Conservation (phyloP, 2,888 invertebrate genomes). For the Halictus ligatus region DNA sequence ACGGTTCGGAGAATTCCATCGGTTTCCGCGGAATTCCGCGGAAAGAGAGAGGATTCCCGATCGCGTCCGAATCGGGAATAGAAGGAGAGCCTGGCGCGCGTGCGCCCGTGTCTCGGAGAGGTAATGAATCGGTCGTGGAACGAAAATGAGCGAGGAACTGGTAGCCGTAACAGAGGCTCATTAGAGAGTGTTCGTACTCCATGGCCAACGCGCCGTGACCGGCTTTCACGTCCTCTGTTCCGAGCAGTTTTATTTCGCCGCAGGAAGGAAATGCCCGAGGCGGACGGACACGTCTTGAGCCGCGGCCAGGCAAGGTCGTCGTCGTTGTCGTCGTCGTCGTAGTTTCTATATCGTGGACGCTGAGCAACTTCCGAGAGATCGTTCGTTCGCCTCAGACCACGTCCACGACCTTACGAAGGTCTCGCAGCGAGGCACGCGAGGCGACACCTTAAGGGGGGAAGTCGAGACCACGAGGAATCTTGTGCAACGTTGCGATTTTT, state of each 20-base stretch:
- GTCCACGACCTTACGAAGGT: constrained; percentile 7
- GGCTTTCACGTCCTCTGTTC: constrained; percentile 83
- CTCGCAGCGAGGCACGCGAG: neutral
- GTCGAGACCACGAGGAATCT: neutral
- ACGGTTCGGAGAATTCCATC: neutral
- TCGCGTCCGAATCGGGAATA: constrained; percentile 34
- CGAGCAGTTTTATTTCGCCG: constrained; percentile 78
- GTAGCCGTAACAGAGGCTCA: constrained; percentile 80
- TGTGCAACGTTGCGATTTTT: neutral
- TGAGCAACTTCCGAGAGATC: neutral
- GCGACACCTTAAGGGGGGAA: neutral
- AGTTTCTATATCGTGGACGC: constrained; percentile 31
- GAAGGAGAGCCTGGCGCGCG: constrained; percentile 2
- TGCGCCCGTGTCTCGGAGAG: constrained; percentile 24
- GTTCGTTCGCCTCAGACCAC: constrained; percentile 6
- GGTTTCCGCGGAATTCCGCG: constrained; percentile 9
- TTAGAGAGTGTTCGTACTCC: constrained; percentile 84
- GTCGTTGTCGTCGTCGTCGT: constrained; percentile 77
- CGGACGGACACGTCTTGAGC: constrained; percentile 73
- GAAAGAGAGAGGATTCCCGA: constrained; percentile 42
- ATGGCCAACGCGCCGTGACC: constrained; percentile 83
- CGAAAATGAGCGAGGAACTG: constrained; percentile 67
- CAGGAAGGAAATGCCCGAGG: constrained; percentile 77
- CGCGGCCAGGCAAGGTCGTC: constrained; percentile 80
- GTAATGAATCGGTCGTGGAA: constrained; percentile 77